Conservation (phyloP, 2,888 invertebrate genomes). For the Idaea aversata region DNA sequence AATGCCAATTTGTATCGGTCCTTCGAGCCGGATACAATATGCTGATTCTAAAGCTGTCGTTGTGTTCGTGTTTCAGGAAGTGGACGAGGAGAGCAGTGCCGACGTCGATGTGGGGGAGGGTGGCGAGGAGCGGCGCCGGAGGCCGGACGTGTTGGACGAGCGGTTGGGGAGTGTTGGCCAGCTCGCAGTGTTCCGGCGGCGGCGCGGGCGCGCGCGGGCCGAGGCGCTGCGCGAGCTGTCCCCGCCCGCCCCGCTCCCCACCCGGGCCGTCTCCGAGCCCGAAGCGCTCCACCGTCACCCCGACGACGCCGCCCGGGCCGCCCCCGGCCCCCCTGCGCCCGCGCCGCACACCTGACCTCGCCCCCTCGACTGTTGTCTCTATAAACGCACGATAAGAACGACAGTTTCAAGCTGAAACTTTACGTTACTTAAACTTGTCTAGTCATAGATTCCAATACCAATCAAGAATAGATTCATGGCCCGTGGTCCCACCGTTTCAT, state of each 20-base stretch:
- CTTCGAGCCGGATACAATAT: background rate
- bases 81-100: conserved; percentile 83
- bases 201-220: conserved; percentile 67
- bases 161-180: conserved; percentile 73
- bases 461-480: too few species aligned
- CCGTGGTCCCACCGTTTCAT: background rate
- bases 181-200: conserved; percentile 44
- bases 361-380: background rate
- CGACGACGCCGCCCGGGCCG: conserved; percentile 7
- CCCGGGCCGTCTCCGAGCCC: conserved; percentile 42
- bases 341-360: background rate
- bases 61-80: conserved; percentile 73
- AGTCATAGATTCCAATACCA: too few species aligned
- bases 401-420: too few species aligned
- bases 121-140: conserved; percentile 49
- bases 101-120: conserved; percentile 35
- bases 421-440: too few species aligned
- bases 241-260: conserved; percentile 12
- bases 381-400: too few species aligned
- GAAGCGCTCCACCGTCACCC: conserved; percentile 21
- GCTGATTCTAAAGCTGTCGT: background rate
- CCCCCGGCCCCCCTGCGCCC: background rate
- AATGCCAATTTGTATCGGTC: background rate
- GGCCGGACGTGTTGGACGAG: conserved; percentile 59
- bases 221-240: conserved; percentile 29